Evolutionary conservation across 2,797 vertebrate genomes (phyloP).

Genomic region (Xyrichtys novacula): DNA sequence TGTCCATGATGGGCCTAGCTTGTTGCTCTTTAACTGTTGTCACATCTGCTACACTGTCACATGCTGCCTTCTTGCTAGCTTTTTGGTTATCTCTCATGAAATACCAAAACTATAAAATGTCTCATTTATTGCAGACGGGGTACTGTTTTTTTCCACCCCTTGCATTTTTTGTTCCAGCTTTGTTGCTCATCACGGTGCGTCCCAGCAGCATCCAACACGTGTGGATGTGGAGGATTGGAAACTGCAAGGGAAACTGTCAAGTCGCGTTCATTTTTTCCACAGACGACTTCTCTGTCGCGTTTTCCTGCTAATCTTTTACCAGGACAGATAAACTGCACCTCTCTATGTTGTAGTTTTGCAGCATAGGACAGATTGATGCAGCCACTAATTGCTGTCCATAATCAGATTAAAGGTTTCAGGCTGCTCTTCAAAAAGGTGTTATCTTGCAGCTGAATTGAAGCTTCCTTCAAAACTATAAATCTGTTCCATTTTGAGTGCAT

Average conservation of each 20-base stretch:
- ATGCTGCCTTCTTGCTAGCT: not conserved
- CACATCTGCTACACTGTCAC: not conserved
- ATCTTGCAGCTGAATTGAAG: constrained; percentile 1
- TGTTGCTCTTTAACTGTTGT: constrained; percentile 65
- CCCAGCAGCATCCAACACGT: constrained; percentile 50
- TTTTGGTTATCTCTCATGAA: not conserved
- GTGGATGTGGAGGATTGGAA: constrained; percentile 29
- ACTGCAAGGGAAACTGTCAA: constrained; percentile 21
- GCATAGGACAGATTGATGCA: not conserved
- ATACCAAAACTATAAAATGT: not conserved
- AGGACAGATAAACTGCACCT: not conserved
- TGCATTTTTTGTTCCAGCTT: not conserved
- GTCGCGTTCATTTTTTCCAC: not conserved
- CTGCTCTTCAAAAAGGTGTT: constrained; percentile 16
- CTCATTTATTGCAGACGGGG: not conserved
- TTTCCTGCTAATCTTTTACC: not conserved
- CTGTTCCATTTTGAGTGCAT: not conserved
- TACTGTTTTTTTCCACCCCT: not conserved
- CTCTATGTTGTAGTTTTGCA: not conserved
- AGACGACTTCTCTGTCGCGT: not conserved
- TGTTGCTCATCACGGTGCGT: constrained; percentile 6
- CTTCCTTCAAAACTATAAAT: not conserved
- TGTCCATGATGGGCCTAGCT: constrained; percentile 71
- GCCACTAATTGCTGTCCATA: constrained; percentile 1
- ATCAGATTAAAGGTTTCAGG: constrained; percentile 50